phyloP scores from a whole-genome alignment of 2,888 invertebrate genomes.

The Emmelina monodactyla region DNA sequence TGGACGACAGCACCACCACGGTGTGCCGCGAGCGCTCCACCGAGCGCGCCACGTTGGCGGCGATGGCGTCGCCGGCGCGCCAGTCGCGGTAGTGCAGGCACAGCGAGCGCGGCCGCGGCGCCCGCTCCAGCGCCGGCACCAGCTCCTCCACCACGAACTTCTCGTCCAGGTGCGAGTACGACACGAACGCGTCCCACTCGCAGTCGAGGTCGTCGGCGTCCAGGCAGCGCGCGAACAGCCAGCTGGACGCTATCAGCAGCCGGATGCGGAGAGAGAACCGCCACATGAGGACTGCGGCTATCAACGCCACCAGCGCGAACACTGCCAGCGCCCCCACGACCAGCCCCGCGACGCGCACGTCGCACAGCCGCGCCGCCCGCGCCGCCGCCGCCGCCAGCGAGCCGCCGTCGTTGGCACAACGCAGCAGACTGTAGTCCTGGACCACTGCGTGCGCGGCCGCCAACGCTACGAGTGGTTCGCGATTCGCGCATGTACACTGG shows the following conservation, averaged over 20 bases:
- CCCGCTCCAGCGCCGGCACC: slow-evolving; percentile 72
- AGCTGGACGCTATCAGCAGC: slow-evolving; percentile 16
- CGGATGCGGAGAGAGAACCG: slow-evolving; percentile 18
- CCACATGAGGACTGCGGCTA: slow-evolving; percentile 11
- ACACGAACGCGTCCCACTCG: slow-evolving; percentile 81
- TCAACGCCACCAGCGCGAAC: slow-evolving; percentile 7
- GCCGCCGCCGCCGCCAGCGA: slow-evolving; percentile 5
- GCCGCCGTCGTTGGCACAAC: slow-evolving; percentile 16
- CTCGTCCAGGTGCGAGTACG: slow-evolving; percentile 80
- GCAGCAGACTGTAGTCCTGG: slow-evolving; percentile 12
- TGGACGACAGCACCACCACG: slow-evolving; percentile 20
- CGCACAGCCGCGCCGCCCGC: slow-evolving; percentile 19
- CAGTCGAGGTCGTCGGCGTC: slow-evolving; percentile 18
- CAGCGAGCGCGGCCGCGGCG: slow-evolving; percentile 39
- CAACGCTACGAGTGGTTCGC: no score
- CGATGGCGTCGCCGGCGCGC: slow-evolving; percentile 76
- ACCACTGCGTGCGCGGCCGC: slow-evolving; percentile 11
- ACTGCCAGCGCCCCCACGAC: slow-evolving; percentile 13
- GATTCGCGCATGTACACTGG: slow-evolving; percentile 20
- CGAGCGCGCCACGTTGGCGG: slow-evolving; percentile 73
- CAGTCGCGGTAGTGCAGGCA: slow-evolving; percentile 81
- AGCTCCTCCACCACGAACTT: slow-evolving; percentile 72
- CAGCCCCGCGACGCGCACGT: slow-evolving; percentile 12
- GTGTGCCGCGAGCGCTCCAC: slow-evolving; percentile 69
- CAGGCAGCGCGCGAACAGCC: slow-evolving; percentile 14